Conservation (phyloP, 30 jellyfish, hydroid and myxozoan species). For the Nemopilema nomurai region DNA sequence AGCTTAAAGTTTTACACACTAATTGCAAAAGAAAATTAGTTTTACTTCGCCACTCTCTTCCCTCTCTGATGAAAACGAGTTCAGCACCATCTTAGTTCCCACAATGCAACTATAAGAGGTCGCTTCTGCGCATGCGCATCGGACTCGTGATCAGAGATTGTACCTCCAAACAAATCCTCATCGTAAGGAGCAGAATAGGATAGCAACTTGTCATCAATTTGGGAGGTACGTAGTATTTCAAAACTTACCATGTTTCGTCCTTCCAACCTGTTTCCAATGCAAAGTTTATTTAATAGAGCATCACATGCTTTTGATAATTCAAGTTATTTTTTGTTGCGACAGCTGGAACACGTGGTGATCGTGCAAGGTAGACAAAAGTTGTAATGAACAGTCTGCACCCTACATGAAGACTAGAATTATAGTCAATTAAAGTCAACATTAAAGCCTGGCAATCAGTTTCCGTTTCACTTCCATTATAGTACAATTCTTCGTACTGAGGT, state of each 20-base stretch:
- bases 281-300: not conserved
- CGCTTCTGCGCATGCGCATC: not conserved
- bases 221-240: not conserved
- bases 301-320: not conserved
- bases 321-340: not conserved
- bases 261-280: not conserved
- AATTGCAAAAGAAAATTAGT: too few species aligned
- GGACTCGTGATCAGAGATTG: not conserved
- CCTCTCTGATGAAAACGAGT: not conserved
- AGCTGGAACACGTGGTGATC: not conserved
- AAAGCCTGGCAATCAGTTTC: too few species aligned
- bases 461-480: too few species aligned
- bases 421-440: too few species aligned
- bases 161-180: not conserved
- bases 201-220: not conserved
- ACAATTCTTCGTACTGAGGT: too few species aligned
- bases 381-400: not conserved
- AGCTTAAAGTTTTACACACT: too few species aligned
- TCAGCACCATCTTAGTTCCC: not conserved
- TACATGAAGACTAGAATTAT: too few species aligned
- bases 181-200: not conserved
- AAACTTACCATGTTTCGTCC: not conserved
- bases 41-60: too few species aligned
- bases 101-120: not conserved
- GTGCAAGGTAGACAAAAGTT: too few species aligned